Evolutionary conservation across 2,113 vertebrate genomes (phyloP).

Genomic region (Mus spicilegus): DNA sequence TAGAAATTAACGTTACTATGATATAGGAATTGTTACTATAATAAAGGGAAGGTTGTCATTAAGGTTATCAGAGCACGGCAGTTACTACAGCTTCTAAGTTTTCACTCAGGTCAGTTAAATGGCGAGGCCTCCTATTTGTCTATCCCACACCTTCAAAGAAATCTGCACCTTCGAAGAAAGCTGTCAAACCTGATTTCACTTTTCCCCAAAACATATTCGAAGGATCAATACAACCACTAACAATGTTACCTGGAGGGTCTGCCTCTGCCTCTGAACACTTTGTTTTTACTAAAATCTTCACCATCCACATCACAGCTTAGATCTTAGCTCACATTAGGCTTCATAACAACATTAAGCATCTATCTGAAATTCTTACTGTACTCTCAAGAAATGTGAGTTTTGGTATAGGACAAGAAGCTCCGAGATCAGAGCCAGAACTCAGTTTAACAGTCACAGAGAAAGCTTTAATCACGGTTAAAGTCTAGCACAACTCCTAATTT

Average conservation of each 20-base stretch:
- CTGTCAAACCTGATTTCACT: no score
- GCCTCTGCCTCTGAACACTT: background rate
- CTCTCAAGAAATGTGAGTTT: background rate
- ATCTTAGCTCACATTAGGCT: background rate
- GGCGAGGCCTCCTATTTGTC: background rate
- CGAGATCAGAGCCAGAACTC: background rate
- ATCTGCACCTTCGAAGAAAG: background rate
- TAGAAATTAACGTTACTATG: background rate
- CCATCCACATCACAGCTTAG: background rate
- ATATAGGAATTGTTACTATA: background rate
- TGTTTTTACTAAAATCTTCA: constrained; percentile 22
- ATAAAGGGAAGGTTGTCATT: background rate
- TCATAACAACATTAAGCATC: background rate
- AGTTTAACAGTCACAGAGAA: background rate
- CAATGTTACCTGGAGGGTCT: background rate
- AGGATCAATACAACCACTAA: background rate
- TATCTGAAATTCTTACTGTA: background rate
- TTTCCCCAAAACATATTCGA: background rate
- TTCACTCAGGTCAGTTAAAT: no score
- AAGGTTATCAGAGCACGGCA: background rate
- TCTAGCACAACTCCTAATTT: background rate
- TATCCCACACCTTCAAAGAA: background rate
- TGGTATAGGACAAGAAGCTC: background rate
- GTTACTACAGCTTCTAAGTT: background rate
- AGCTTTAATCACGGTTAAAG: background rate